Evolutionary conservation across 2,888 invertebrate species (phyloP).

Genomic region (Nomada fabriciana): DNA sequence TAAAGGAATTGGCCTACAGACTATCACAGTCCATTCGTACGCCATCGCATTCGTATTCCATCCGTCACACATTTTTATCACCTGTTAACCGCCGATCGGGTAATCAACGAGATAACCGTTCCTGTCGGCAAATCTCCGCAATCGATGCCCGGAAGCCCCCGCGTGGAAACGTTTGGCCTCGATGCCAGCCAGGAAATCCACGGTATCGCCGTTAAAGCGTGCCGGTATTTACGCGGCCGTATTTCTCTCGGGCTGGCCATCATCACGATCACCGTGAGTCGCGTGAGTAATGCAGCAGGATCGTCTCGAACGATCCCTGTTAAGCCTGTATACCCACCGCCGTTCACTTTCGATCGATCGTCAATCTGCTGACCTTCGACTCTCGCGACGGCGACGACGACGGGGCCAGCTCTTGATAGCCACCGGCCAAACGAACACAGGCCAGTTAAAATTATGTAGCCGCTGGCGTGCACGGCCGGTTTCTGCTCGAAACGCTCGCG

Average conservation of each 20-base stretch:
- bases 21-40: not conserved
- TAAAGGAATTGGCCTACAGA: too few relatives aligned
- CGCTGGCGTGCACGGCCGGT: conserved; percentile 15
- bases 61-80: not conserved
- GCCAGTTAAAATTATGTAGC: conserved; percentile 49
- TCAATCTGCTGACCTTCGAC: conserved; percentile 61
- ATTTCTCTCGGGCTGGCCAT: conserved; percentile 61
- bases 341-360: conserved; percentile 61
- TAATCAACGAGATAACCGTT: conserved; percentile 6
- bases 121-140: conserved; percentile 12
- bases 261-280: conserved; percentile 55
- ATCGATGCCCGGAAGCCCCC: conserved; percentile 5
- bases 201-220: conserved; percentile 62
- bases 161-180: conserved; percentile 52
- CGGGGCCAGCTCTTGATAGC: conserved; percentile 18
- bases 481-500: conserved; percentile 46
- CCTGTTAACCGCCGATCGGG: not conserved
- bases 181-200: conserved; percentile 72
- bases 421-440: conserved; percentile 25
- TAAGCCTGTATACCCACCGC: conserved; percentile 30
- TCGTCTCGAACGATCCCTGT: conserved; percentile 48
- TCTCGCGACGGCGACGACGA: conserved; percentile 32
- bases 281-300: conserved; percentile 62
- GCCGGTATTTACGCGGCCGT: conserved; percentile 63
- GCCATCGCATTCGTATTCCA: not conserved